Percentiles rank a stretch among this genome's conserved stretches.
Conservation (phyloP, 2,797 vertebrate genomes). For the Pangasius sanitwongsei region DNA sequence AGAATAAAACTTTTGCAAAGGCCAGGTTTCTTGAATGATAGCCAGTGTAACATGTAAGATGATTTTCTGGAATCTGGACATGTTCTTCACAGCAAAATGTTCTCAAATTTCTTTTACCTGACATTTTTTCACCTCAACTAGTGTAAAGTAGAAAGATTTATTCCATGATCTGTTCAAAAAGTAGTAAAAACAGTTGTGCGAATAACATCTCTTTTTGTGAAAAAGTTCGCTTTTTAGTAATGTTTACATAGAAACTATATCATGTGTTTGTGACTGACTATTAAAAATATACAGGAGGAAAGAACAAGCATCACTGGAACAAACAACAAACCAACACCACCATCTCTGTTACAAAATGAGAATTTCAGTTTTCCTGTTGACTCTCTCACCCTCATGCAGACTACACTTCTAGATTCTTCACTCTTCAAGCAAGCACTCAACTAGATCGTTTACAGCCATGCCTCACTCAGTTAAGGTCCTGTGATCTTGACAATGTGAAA, state of each 20-base stretch:
- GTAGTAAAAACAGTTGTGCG: background rate
- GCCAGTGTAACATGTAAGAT: background rate
- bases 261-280: background rate
- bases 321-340: background rate
- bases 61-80: background rate
- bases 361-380: slow-evolving; percentile 6
- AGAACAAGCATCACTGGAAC: background rate
- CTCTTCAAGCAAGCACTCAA: background rate
- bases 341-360: slow-evolving; percentile 10
- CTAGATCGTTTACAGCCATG: background rate
- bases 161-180: background rate
- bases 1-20: background rate
- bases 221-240: background rate
- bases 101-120: background rate
- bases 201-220: background rate
- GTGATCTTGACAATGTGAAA: background rate
- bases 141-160: background rate
- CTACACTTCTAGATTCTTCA: background rate
- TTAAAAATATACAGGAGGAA: background rate
- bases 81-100: background rate
- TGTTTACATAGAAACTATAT: background rate
- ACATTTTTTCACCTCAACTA: background rate
- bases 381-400: background rate
- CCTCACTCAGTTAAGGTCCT: background rate
- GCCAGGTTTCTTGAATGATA: background rate